Conservation (phyloP, 2,888 invertebrate species). For the Sphecodes monilicornis region DNA sequence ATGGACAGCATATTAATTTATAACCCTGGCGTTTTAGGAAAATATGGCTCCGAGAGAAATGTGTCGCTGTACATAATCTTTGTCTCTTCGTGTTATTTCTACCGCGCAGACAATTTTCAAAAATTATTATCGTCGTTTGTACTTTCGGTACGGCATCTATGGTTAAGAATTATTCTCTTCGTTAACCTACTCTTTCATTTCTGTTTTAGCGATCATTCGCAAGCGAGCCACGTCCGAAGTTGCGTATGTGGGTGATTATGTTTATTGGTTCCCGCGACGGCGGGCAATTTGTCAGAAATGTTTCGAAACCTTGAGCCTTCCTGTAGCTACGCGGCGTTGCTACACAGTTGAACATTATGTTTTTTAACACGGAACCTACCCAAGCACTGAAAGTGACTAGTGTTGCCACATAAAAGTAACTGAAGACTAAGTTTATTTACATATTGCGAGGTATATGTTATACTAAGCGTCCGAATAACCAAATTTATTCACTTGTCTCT, state of each 20-base stretch:
- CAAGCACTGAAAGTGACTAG: not conserved
- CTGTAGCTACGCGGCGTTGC: not conserved
- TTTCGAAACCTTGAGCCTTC: conserved; percentile 10
- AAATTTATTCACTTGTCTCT: not conserved
- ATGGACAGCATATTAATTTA: not conserved
- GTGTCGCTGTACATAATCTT: not conserved
- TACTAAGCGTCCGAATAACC: not conserved
- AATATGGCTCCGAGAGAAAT: not conserved
- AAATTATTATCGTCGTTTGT: not conserved
- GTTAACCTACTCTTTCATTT: not conserved
- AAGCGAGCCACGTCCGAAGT: conserved; percentile 32
- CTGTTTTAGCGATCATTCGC: conserved; percentile 6
- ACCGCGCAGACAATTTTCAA: not conserved
- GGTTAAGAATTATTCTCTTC: not conserved
- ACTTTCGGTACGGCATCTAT: not conserved
- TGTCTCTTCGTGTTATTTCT: not conserved
- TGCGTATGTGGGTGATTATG: conserved; percentile 17
- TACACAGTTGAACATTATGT: not conserved
- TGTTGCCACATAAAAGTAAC: not conserved
- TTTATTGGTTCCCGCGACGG: conserved; percentile 19
- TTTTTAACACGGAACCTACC: not conserved
- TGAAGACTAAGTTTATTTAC: not conserved
- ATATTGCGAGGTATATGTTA: not conserved
- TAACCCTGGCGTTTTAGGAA: too few relatives aligned
- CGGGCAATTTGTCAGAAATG: not conserved